Percentiles rank a stretch among this genome's conserved stretches.
These are phyloP conservation scores for Ariopsis seemanni DNA, from an alignment of 2,113 vertebrate species.

Conservation along the genomic window DNA sequence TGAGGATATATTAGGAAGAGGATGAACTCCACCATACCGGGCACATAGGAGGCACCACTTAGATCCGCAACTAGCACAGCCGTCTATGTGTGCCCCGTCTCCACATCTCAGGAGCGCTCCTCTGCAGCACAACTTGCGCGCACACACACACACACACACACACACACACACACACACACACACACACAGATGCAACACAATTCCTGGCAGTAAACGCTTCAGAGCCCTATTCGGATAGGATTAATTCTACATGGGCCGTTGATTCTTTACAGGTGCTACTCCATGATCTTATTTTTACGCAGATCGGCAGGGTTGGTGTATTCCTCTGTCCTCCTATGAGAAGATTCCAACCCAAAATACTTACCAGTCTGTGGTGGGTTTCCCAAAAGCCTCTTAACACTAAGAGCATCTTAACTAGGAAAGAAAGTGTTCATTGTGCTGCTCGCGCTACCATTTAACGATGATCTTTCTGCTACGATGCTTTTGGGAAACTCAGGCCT, in stretches of 20 bases:
- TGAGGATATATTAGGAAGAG: constrained; percentile 47
- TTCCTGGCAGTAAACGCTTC: constrained; percentile 23
- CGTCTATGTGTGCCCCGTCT: constrained; percentile 58
- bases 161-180: background rate
- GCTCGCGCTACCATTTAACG: no score
- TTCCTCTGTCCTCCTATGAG: background rate
- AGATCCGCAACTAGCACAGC: constrained; percentile 68
- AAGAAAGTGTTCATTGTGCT: no score
- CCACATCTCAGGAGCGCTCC: constrained; percentile 79
- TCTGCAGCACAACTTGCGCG: constrained; percentile 68
- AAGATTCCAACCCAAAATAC: background rate
- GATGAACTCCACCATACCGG: constrained; percentile 37
- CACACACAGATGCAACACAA: constrained; percentile 34
- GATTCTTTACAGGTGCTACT: constrained; percentile 2
- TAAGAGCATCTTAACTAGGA: no score
- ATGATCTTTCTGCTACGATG: no score
- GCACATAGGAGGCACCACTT: constrained; percentile 40
- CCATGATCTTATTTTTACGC: background rate
- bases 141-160: background rate
- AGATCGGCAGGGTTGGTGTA: background rate
- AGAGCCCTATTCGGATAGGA: constrained; percentile 29
- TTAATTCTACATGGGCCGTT: background rate
- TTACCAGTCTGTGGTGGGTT: background rate
- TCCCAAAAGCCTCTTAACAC: no score
- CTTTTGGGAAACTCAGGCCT: no score